phyloP scores from a whole-genome alignment of 2,797 vertebrate genomes.

The Pantherophis vulpinus region DNA sequence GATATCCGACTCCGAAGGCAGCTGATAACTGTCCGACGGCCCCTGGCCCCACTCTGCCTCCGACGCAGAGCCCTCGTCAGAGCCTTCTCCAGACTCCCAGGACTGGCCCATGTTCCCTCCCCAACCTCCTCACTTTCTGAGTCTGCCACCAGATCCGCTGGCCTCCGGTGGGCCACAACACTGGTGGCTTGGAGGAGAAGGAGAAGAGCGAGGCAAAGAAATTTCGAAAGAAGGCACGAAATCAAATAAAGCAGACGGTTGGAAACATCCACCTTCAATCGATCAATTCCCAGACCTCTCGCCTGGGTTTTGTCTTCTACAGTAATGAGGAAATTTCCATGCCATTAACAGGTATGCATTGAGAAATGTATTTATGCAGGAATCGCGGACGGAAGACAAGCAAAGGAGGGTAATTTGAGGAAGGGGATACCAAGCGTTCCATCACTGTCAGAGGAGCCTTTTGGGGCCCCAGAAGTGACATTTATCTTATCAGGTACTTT shows the following conservation, averaged over 20 bases:
- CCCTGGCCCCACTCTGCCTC: too few relatives aligned
- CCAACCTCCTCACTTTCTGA: too few relatives aligned
- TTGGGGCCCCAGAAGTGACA: fast-evolving
- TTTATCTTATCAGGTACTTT: neutral
- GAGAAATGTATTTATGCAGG: conserved; percentile 9
- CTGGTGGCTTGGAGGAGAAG: neutral
- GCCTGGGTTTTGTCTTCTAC: conserved; percentile 26
- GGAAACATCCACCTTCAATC: conserved; percentile 32
- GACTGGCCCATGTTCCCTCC: too few relatives aligned
- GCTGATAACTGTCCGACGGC: too few relatives aligned
- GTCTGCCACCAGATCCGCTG: too few relatives aligned
- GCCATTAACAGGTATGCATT: conserved; percentile 51
- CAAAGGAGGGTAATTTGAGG: conserved; percentile 54
- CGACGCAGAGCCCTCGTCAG: too few relatives aligned
- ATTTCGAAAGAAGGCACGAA: conserved; percentile 60
- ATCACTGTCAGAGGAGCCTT: neutral
- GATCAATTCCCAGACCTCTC: conserved; percentile 14
- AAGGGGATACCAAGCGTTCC: conserved; percentile 15
- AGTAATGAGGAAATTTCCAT: conserved; percentile 46
- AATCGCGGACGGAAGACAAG: conserved; percentile 49
- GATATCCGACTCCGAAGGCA: too few relatives aligned
- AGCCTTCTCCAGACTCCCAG: too few relatives aligned
- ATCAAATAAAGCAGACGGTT: conserved; percentile 30
- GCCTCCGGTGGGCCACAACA: too few relatives aligned
- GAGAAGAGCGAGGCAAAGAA: neutral